Conservation (phyloP, 2,797 vertebrate genomes). For the Oreonectes daqikongensis region DNA sequence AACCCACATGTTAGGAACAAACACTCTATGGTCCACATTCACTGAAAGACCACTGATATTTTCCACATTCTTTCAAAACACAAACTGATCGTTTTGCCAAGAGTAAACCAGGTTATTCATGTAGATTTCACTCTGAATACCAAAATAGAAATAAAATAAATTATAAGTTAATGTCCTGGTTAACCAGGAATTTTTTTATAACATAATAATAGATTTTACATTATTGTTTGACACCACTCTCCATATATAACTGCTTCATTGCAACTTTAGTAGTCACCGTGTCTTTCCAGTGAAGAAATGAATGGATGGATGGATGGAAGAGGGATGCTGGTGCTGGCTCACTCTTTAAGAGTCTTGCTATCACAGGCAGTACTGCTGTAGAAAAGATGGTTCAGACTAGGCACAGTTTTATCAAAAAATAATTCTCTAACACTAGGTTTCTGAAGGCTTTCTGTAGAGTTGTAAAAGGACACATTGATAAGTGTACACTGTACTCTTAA, state of each 20-base stretch:
- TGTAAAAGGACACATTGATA: neutral
- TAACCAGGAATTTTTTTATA: too few species aligned
- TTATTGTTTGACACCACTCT: too few species aligned
- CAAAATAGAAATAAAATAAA: neutral
- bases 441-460: neutral
- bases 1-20: neutral
- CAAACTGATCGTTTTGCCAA: neutral
- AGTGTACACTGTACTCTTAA: too few species aligned
- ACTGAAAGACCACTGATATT: too few species aligned
- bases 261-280: conserved; percentile 11
- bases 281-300: conserved; percentile 22
- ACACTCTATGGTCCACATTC: neutral
- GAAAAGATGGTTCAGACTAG: conserved; percentile 68
- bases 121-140: neutral
- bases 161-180: too few species aligned
- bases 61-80: too few species aligned
- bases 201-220: too few species aligned
- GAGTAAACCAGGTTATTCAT: neutral
- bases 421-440: conserved; percentile 35
- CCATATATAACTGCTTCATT: neutral
- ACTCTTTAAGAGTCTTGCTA: conserved; percentile 65
- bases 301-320: conserved; percentile 22
- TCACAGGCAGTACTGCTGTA: conserved; percentile 71
- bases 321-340: conserved; percentile 53
- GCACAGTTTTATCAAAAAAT: conserved; percentile 68